Conservation (phyloP, 2,888 invertebrate species). For the Polylopha cassiicola region DNA sequence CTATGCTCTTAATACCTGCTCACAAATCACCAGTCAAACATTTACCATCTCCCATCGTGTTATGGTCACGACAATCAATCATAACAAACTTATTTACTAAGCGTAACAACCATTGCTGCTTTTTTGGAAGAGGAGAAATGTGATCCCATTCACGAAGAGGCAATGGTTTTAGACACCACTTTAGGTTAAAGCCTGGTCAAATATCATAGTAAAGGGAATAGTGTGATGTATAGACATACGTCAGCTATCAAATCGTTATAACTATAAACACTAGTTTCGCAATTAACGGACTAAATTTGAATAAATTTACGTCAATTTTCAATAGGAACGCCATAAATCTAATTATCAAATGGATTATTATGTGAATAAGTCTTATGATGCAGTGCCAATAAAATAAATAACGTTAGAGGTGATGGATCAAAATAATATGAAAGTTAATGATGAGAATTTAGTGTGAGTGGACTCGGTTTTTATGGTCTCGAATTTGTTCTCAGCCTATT, state of each 20-base stretch:
- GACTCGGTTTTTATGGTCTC: conserved; percentile 28
- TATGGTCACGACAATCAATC: conserved; percentile 71
- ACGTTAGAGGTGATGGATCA: conserved; percentile 36
- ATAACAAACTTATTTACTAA: conserved; percentile 37
- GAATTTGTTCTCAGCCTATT: conserved; percentile 20
- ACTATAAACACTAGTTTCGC: conserved; percentile 62
- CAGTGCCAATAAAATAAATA: conserved; percentile 54
- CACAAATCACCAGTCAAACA: conserved; percentile 64
- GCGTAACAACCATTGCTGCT: conserved; percentile 47
- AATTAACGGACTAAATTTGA: conserved; percentile 67
- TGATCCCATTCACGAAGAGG: background rate
- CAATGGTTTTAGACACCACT: conserved; percentile 3
- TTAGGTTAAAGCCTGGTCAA: background rate
- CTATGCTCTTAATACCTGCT: conserved; percentile 66
- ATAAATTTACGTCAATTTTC: conserved; percentile 69
- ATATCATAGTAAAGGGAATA: conserved; percentile 37
- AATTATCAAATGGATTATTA: conserved; percentile 55
- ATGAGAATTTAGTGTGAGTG: conserved; percentile 32
- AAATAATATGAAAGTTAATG: conserved; percentile 48
- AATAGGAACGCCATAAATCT: conserved; percentile 60
- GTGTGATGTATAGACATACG: conserved; percentile 62
- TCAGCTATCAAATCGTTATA: conserved; percentile 59
- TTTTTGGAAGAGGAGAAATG: conserved; percentile 26
- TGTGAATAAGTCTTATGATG: conserved; percentile 47
- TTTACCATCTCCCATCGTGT: conserved; percentile 68